Evolutionary conservation across 2,888 invertebrate genomes (phyloP).

Genomic region (Plagodis dolabraria): DNA sequence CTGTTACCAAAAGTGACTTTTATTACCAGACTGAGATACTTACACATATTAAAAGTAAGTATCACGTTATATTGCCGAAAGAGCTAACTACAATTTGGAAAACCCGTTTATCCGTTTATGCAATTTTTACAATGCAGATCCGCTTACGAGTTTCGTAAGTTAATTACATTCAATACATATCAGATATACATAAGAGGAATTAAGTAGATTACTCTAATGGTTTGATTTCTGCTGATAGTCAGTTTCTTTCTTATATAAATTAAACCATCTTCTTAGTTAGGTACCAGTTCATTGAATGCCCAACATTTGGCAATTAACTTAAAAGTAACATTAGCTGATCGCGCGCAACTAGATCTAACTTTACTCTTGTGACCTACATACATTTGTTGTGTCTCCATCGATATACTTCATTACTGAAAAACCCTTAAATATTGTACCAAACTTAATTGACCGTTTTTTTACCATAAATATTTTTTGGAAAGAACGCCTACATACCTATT

Average conservation of each 20-base stretch:
- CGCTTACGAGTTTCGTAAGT: conserved; percentile 1
- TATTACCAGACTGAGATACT: conserved; percentile 1
- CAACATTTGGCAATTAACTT: too few relatives aligned
- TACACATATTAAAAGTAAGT: background rate
- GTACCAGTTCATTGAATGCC: too few relatives aligned
- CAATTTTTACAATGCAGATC: background rate
- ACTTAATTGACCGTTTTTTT: background rate
- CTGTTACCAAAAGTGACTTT: conserved; percentile 2
- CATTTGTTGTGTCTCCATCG: too few relatives aligned
- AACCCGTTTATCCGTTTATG: background rate
- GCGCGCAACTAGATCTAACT: too few relatives aligned
- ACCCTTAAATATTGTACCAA: background rate
- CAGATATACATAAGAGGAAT: background rate
- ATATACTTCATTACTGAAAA: too few relatives aligned
- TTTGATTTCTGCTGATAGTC: too few relatives aligned
- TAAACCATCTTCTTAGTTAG: too few relatives aligned
- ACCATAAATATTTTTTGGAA: background rate
- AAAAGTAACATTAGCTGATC: too few relatives aligned
- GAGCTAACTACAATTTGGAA: background rate
- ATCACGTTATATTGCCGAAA: background rate
- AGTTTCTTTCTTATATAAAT: too few relatives aligned
- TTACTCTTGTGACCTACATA: too few relatives aligned
- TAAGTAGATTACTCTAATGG: too few relatives aligned
- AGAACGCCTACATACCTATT: too few relatives aligned
- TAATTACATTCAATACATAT: background rate